Evolutionary conservation across 1,140 invertebrate genomes (phyloP), one percentile per base, ranked within the genome.

Genomic region (Phocides pigmalion): DNA sequence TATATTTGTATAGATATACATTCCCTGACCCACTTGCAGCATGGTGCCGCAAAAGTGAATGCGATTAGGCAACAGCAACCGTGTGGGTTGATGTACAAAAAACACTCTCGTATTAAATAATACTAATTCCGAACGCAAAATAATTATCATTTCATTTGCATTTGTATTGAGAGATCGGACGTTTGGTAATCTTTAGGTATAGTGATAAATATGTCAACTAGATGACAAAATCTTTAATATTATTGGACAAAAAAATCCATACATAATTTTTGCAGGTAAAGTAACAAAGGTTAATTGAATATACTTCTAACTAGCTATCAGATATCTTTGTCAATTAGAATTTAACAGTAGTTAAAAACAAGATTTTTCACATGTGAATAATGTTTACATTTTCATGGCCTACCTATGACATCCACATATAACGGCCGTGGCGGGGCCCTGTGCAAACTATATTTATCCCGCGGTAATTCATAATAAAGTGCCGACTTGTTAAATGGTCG

Each of bases 381-480:
- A n/a, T n/a, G n/a, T n/a, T n/a, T n/a, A n/a, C n/a, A n/a, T n/a
- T n/a, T n/a, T 22, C 22, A 17, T 14, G n/a, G 8, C 47, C 22
- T 14, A 51, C 16, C 41, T 54, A 37, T 42, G 42, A 28, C 37
- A 51, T 12, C 25, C 32, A 15, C 28, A 39, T 53, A 54, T 64
- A 17, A 42, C 54, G 37, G 22, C 41, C 46, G 39, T 58, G 54
- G 39, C 54, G 64, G 54, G 59, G 47, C 64, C 64, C 32, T 51
- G 16, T 47, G 25, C 54, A 47, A 59, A 32, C 54, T 61, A 66
- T 66, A 66, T 66, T 59, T 61, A 70, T 68, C 65, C 65, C 58
- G 66, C 64, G 51, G 71, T 74, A 74, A 66, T 71, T 71, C 65
- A 76, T 70, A 73, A 70, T 66, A 72, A 69, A 71, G 59, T 71